A percentile compares a stretch with the other conserved stretches of the same genome.
Conservation (phyloP, 1,140 invertebrate genomes). For the Megalonaias nervosa region DNA sequence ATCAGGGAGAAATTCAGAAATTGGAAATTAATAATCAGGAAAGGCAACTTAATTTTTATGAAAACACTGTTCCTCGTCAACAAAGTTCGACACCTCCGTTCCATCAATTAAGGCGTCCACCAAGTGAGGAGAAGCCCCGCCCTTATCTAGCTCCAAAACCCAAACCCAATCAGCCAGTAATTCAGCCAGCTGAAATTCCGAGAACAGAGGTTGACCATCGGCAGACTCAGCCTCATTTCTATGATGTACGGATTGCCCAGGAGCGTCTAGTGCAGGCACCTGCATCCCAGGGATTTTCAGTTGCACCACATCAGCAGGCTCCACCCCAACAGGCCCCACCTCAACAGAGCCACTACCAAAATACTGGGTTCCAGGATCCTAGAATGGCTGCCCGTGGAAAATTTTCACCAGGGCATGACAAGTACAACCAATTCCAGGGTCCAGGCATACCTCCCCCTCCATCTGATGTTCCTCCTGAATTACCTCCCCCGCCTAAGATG, state of each 20-base stretch:
- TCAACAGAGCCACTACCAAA: slow-evolving; percentile 29
- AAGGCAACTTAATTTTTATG: slow-evolving; percentile 62
- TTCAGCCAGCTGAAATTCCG: slow-evolving; percentile 55
- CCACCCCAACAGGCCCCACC: slow-evolving; percentile 12
- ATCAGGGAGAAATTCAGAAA: slow-evolving; percentile 52
- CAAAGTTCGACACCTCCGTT: slow-evolving; percentile 55
- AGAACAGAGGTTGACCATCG: slow-evolving; percentile 54
- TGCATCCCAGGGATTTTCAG: background rate
- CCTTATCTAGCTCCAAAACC: slow-evolving; percentile 54
- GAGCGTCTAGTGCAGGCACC: slow-evolving; percentile 13
- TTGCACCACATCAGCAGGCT: slow-evolving; percentile 11
- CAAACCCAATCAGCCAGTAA: slow-evolving; percentile 49
- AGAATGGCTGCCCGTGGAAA: slow-evolving; percentile 24
- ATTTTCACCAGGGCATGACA: slow-evolving; percentile 15
- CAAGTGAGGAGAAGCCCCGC: slow-evolving; percentile 40
- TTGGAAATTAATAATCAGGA: slow-evolving; percentile 52
- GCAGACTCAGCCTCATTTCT: slow-evolving; percentile 61
- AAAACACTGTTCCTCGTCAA: slow-evolving; percentile 58
- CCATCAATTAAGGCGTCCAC: slow-evolving; percentile 53
- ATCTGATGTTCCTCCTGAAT: slow-evolving; percentile 54
- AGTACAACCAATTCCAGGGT: slow-evolving; percentile 28
- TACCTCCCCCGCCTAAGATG: slow-evolving; percentile 56
- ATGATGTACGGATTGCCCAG: slow-evolving; percentile 39
- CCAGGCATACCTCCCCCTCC: slow-evolving; percentile 49
- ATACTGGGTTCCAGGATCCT: slow-evolving; percentile 26